Conservation (phyloP, 30 jellyfish, hydroid and myxozoan genomes). For the Clytia hemisphaerica region DNA sequence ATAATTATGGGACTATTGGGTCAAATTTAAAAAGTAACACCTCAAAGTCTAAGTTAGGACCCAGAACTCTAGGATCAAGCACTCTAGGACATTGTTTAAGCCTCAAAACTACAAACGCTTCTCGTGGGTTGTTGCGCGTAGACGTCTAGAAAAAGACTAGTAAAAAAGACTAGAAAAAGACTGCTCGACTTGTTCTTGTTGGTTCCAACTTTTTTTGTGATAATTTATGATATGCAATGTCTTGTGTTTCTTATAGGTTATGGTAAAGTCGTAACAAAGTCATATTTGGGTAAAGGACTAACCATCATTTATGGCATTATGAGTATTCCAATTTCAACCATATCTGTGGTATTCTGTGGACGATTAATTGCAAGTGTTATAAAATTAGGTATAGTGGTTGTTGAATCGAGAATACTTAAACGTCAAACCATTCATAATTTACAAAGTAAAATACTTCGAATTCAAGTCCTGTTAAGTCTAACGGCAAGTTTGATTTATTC, state of each 20-base stretch:
- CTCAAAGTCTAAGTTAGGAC: too few relatives aligned
- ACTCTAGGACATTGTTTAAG: too few relatives aligned
- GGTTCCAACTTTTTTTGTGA: too few relatives aligned
- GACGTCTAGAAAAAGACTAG: too few relatives aligned
- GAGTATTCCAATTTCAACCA: constrained; percentile 30
- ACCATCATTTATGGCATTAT: constrained; percentile 28
- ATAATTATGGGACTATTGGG: too few relatives aligned
- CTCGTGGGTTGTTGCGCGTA: too few relatives aligned
- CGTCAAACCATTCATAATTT: not conserved
- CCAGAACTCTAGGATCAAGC: too few relatives aligned
- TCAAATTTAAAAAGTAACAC: too few relatives aligned
- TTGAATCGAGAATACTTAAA: constrained; percentile 12
- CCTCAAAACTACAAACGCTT: too few relatives aligned
- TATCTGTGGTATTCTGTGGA: constrained; percentile 35
- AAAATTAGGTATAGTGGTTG: not conserved
- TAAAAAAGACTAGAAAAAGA: too few relatives aligned
- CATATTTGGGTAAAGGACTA: constrained; percentile 4
- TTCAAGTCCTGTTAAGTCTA: not conserved
- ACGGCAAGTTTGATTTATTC: constrained; percentile 7
- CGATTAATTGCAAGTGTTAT: constrained; percentile 16
- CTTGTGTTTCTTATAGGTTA: constrained; percentile 32
- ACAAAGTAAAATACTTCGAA: constrained; percentile 3
- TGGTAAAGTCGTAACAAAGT: constrained; percentile 41
- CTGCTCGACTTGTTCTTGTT: too few relatives aligned
- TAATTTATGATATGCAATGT: too few relatives aligned